These are phyloP conservation scores for Agrotis puta DNA, from an alignment of 2,888 invertebrate species.

Conservation along the genomic window DNA sequence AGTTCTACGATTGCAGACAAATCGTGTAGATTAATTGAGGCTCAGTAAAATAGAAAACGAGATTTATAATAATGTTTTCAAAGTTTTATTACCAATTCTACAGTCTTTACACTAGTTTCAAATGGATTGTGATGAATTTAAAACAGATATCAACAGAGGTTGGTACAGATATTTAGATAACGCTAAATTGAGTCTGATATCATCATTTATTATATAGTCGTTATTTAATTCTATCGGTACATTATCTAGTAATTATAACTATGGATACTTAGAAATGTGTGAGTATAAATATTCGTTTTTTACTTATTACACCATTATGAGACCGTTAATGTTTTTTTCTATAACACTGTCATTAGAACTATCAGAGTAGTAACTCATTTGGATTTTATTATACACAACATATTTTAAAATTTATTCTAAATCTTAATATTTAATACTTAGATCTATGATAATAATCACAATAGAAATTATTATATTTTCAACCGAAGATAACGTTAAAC, in stretches of 20 bases:
- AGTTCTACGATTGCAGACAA: constrained; percentile 30
- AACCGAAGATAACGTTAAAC: constrained; percentile 74
- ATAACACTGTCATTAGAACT: constrained; percentile 65
- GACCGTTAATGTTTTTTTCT: constrained; percentile 57
- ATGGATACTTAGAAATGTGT: constrained; percentile 65
- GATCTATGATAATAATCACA: constrained; percentile 78
- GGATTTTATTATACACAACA: constrained; percentile 74
- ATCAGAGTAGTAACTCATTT: constrained; percentile 63
- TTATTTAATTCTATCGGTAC: constrained; percentile 68
- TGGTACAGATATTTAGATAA: constrained; percentile 76
- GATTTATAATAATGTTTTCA: constrained; percentile 71
- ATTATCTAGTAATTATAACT: constrained; percentile 65
- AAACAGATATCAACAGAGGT: constrained; percentile 77
- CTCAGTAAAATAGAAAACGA: constrained; percentile 51
- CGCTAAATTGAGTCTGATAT: constrained; percentile 76
- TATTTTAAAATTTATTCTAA: constrained; percentile 69
- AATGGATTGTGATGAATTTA: constrained; percentile 80
- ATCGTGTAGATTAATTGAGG: constrained; percentile 32
- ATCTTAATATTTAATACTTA: constrained; percentile 70
- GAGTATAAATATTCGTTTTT: constrained; percentile 77
- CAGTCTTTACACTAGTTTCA: constrained; percentile 81
- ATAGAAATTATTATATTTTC: constrained; percentile 72
- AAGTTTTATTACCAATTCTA: constrained; percentile 88
- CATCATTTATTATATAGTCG: constrained; percentile 68
- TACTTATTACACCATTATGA: constrained; percentile 57